Conservation (phyloP, 2,888 invertebrate genomes). For the Pachliopta kotzebuea region DNA sequence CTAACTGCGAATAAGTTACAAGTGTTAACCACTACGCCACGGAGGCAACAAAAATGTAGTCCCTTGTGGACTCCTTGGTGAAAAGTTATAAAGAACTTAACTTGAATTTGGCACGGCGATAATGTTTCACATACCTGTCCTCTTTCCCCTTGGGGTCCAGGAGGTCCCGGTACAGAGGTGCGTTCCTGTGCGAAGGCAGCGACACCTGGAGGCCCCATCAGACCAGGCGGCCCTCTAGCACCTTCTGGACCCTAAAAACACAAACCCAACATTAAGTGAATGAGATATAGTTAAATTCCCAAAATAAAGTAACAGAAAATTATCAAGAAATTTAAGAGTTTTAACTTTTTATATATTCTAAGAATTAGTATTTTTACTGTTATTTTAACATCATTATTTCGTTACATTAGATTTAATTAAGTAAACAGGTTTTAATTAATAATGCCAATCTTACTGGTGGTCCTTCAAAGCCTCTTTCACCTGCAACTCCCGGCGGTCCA, state of each 20-base stretch:
- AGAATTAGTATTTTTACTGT: no score
- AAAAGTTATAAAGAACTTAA: background rate
- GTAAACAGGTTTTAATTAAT: no score
- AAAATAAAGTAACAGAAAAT: no score
- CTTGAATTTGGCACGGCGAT: background rate
- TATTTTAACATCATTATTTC: no score
- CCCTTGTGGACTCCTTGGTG: background rate
- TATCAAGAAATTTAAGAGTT: no score
- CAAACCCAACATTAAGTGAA: background rate
- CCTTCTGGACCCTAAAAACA: conserved; percentile 67
- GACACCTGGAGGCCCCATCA: conserved; percentile 60
- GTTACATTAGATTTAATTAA: no score
- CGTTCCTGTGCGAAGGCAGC: conserved; percentile 45
- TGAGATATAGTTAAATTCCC: no score
- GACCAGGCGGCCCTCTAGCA: conserved; percentile 55
- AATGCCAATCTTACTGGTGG: conserved; percentile 50
- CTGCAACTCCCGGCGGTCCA: conserved; percentile 54
- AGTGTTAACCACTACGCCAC: no score
- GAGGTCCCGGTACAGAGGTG: conserved; percentile 48
- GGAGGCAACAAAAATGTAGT: no score
- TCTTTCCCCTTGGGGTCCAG: conserved; percentile 66
- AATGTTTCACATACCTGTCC: conserved; percentile 48
- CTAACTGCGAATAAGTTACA: no score
- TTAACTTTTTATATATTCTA: no score
- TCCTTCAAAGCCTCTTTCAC: conserved; percentile 74